These are phyloP conservation scores for Ceuthmochares aereus DNA, from an alignment of 2,113 vertebrate species.

Conservation along the genomic window DNA sequence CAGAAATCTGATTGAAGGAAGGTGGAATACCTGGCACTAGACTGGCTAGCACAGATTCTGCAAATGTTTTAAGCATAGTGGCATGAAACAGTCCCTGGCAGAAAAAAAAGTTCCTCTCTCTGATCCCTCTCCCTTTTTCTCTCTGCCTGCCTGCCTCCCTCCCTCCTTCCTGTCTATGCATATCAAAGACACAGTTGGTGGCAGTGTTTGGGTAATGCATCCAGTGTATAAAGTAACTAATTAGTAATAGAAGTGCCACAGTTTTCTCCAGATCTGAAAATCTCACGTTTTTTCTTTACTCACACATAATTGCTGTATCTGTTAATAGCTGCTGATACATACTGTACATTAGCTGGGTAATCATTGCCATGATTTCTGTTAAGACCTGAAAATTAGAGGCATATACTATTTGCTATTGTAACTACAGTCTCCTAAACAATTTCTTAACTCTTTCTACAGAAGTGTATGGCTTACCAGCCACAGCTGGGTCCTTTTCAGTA, in stretches of 20 bases:
- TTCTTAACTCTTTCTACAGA: constrained; percentile 8
- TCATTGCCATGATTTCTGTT: constrained; percentile 73
- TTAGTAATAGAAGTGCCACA: constrained; percentile 83
- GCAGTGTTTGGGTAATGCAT: constrained; percentile 88
- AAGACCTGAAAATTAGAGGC: constrained; percentile 48
- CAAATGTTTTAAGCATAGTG: constrained; percentile 52
- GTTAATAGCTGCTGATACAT: constrained; percentile 75
- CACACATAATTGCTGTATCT: constrained; percentile 42
- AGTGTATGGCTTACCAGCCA: background rate
- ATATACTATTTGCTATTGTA: constrained; percentile 35
- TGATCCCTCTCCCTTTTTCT: background rate
- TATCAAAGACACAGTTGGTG: constrained; percentile 94
- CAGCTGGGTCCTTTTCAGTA: background rate
- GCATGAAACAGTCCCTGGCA: constrained; percentile 58
- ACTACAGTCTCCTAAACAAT: background rate
- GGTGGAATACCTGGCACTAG: background rate
- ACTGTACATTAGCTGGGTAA: constrained; percentile 49
- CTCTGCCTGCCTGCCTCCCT: constrained; percentile 14
- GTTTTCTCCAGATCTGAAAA: constrained; percentile 69
- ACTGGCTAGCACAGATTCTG: background rate
- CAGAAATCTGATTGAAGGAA: background rate
- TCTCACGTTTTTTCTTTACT: constrained; percentile 57
- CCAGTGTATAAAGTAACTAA: constrained; percentile 88
- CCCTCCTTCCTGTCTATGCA: constrained; percentile 76
- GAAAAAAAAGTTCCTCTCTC: constrained; percentile 66